A percentile compares a stretch with the other conserved stretches of the same genome.
Conservation (phyloP, 2,888 invertebrate species). For the Petrolisthes cinctipes region DNA sequence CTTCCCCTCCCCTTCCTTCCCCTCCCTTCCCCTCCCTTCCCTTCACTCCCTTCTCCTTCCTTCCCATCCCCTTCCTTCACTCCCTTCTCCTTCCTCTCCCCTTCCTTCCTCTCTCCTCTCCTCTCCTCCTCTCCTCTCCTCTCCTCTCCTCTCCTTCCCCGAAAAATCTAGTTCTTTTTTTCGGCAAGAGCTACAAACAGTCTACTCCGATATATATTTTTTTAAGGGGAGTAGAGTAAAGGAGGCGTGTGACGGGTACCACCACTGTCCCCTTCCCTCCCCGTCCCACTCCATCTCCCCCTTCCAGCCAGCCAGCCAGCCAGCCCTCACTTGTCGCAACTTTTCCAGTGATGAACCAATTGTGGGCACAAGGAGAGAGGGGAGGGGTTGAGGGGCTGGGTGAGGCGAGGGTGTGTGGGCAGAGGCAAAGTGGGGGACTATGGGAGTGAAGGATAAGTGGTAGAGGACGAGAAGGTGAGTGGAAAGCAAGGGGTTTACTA, state of each 20-base stretch:
- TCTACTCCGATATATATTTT: not conserved
- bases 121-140: not conserved
- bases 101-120: not conserved
- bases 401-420: too few relatives aligned
- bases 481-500: too few relatives aligned
- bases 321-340: not conserved
- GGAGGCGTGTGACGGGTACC: too few relatives aligned
- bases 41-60: not conserved
- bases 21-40: not conserved
- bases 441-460: too few relatives aligned
- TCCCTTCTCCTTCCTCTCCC: not conserved
- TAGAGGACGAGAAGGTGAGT: not conserved
- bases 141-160: not conserved
- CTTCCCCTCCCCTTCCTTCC: not conserved
- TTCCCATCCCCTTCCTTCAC: not conserved
- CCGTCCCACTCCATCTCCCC: not conserved
- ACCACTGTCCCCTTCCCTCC: not conserved
- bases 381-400: too few relatives aligned
- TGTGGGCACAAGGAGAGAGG: not conserved
- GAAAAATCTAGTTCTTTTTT: too few relatives aligned
- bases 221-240: too few relatives aligned
- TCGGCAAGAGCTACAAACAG: not conserved
- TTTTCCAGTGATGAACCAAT: constrained; percentile 37
- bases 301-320: not conserved
- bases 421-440: not conserved